Evolutionary conservation across 2,113 vertebrate genomes (phyloP).

Genomic region (Verasper variegatus): DNA sequence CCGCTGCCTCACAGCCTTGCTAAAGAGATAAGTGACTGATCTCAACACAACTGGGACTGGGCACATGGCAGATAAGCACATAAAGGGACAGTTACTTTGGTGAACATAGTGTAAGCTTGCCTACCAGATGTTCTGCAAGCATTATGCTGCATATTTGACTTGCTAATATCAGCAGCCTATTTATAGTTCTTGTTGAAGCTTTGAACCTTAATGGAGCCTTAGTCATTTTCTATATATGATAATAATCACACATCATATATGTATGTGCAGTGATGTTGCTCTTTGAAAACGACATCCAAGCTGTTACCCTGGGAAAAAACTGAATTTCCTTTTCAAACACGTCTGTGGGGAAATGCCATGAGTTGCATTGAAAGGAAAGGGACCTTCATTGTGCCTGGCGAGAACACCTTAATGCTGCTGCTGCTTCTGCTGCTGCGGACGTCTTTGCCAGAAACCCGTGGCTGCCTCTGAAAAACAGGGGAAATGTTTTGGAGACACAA

Average conservation of each 20-base stretch:
- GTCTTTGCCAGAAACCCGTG: slow-evolving; percentile 19
- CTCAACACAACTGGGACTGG: slow-evolving; percentile 38
- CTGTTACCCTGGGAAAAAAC: neutral
- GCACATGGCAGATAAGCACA: slow-evolving; percentile 57
- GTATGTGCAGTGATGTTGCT: slow-evolving; percentile 10
- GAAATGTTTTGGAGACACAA: slow-evolving; percentile 55
- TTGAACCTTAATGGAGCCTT: slow-evolving; percentile 16
- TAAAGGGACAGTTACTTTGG: slow-evolving; percentile 48
- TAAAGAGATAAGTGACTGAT: slow-evolving; percentile 66
- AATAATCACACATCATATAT: slow-evolving; percentile 8
- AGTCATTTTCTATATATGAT: slow-evolving; percentile 12
- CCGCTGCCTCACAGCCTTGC: slow-evolving; percentile 43
- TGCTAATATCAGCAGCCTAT: slow-evolving; percentile 53
- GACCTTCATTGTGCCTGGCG: neutral
- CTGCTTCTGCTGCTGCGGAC: slow-evolving; percentile 12
- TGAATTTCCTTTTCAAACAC: slow-evolving; percentile 18
- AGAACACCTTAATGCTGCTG: neutral
- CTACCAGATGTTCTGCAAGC: slow-evolving; percentile 58
- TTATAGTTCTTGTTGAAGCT: slow-evolving; percentile 35
- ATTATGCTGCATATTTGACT: slow-evolving; percentile 54
- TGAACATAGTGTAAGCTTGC: slow-evolving; percentile 26
- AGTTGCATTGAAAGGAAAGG: neutral
- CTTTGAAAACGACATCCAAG: slow-evolving; percentile 30
- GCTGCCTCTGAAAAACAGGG: slow-evolving; percentile 23
- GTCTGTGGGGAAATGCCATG: neutral